Percentiles rank a stretch among this genome's conserved stretches.
These are phyloP conservation scores for Heliothis peltigera DNA, from an alignment of 2,888 invertebrate genomes.

Conservation along the genomic window DNA sequence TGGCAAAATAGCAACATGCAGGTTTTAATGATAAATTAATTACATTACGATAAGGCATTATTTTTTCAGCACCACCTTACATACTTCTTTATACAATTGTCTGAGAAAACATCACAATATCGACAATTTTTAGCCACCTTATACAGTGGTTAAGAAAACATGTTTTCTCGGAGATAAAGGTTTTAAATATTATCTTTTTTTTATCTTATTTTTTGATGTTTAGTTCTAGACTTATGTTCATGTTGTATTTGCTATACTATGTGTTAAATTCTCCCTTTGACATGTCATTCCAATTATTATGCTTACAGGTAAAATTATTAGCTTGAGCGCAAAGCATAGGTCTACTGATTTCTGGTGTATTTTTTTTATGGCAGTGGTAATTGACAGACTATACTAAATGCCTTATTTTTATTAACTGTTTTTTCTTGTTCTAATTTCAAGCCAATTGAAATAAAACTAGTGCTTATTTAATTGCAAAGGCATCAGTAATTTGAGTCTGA, in stretches of 20 bases:
- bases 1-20: slow-evolving; percentile 24
- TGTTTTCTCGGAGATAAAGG: neutral
- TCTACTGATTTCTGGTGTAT: neutral
- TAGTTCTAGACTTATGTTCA: neutral
- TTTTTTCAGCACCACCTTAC: slow-evolving; percentile 21
- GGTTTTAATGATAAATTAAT: slow-evolving; percentile 21
- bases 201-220: neutral
- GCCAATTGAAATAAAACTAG: slow-evolving; percentile 5
- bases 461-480: slow-evolving; percentile 29
- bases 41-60: slow-evolving; percentile 34
- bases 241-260: neutral
- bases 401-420: no score
- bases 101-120: neutral
- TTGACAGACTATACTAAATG: neutral
- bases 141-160: neutral
- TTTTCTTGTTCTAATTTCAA: neutral
- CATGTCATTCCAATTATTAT: neutral
- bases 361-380: neutral
- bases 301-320: neutral
- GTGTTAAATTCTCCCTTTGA: neutral
- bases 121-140: neutral
- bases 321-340: neutral
- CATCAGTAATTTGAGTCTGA: slow-evolving; percentile 14
- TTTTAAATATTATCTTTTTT: neutral
- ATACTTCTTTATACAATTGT: neutral